Evolutionary conservation across 2,113 vertebrate genomes (phyloP).

Genomic region (Pygoscelis adeliae): DNA sequence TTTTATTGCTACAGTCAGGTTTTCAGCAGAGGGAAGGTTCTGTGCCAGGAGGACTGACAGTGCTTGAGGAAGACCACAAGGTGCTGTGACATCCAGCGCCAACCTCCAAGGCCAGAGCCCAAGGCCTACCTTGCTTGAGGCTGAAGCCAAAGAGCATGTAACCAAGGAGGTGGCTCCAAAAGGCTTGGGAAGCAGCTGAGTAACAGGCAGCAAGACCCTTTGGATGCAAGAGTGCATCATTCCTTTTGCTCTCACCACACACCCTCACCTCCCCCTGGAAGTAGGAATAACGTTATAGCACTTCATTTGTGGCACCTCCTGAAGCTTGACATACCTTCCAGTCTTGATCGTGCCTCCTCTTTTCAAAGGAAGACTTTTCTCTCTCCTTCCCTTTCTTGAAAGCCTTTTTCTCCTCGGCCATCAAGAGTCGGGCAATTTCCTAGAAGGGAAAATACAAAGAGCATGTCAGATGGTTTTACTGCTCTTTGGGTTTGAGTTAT

Average conservation of each 20-base stretch:
- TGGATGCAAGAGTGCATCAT: not conserved
- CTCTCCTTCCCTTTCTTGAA: conserved; percentile 82
- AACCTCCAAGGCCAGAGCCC: not conserved
- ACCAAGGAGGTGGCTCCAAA: not conserved
- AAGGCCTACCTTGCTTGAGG: not conserved
- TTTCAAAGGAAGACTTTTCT: conserved; percentile 82
- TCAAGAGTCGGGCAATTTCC: conserved; percentile 91
- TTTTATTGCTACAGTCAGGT: not conserved
- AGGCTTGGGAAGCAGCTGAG: not conserved
- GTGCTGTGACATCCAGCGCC: not conserved
- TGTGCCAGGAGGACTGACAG: not conserved
- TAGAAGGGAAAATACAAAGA: conserved; percentile 45
- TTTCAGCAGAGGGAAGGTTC: not conserved
- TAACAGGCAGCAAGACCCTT: not conserved
- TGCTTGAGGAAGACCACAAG: not conserved
- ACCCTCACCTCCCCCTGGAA: not conserved
- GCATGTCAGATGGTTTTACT: not conserved
- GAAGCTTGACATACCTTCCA: conserved; percentile 78
- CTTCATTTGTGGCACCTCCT: not conserved
- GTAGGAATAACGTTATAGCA: not conserved
- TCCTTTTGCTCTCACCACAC: not conserved
- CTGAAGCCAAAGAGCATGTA: not conserved
- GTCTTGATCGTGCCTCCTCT: conserved; percentile 81
- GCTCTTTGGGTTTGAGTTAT: not conserved
- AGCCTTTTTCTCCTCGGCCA: conserved; percentile 92